Base-by-base conservation (phyloP, 2,113 vertebrate genomes). In the Cardinalis cardinalis region DNA sequence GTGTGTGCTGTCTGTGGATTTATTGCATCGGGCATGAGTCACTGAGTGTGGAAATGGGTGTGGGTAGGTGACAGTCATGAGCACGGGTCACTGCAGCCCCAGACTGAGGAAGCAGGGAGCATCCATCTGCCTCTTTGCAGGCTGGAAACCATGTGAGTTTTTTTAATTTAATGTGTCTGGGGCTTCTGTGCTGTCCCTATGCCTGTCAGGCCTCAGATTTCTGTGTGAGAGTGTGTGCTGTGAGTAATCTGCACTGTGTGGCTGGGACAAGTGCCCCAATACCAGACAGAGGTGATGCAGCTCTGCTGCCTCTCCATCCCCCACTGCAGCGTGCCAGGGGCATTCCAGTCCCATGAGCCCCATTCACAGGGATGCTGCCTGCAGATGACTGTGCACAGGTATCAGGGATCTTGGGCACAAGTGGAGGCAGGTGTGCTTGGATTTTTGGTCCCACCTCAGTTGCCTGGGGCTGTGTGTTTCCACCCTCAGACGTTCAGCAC, bases 271-370 rank as follows among this genome's bases (percentile, higher is more conserved):
- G 56, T 63, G 49, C 15, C 34, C 60, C 28, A 14, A 0, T 51
- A 14, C 29, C 25, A 36, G 52, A 9, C 7, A 49, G 61, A 6
- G 34, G 31, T 36, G 40, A 32, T 29, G 44, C 29, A 53, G 56
- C 61, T 66, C 78, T 89, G 52, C 63, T 63, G 20, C 58, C 0
- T 8, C n/a, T 71, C n/a, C 13, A 2, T 55, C 20, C 73, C 19
- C 34, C 1, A 0, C 0, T 46, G n/a, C 53, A 16, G 2, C 24
- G 0, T 72, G 48, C 70, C 48, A 55, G 74, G 31, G 44, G 32
- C 52, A 20, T 15, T 77, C 10, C 65, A 1, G 1, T 53, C 8
- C 73, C 8, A 0, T 25, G 18, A 73, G 49, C 71, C 38, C 31
- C 5, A 4, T 55, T 64, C 43, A 16, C 29, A 14, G 56, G 20